Evolutionary conservation across 2,888 invertebrate genomes (phyloP).

Genomic region (Leucozona laternaria): DNA sequence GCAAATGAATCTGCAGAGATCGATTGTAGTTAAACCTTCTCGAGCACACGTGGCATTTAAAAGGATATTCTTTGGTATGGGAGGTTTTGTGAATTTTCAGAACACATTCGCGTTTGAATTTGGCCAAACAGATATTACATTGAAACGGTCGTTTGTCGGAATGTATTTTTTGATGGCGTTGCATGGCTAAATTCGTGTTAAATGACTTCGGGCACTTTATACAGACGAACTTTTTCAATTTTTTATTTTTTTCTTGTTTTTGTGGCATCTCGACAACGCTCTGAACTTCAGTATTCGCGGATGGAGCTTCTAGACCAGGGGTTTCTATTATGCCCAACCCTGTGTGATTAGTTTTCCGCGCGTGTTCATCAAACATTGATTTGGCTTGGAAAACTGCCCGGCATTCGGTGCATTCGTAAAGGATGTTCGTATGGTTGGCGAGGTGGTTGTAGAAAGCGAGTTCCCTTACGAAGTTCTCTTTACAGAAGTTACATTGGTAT

Average conservation of each 20-base stretch:
- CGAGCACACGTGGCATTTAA: conserved; percentile 79
- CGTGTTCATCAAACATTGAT: conserved; percentile 85
- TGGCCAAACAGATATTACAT: conserved; percentile 85
- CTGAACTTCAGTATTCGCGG: not conserved
- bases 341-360: conserved; percentile 85
- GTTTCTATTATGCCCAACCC: conserved; percentile 84
- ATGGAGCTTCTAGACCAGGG: not conserved
- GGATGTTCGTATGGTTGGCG: conserved; percentile 86
- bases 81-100: conserved; percentile 86
- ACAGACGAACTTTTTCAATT: conserved; percentile 88
- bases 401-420: conserved; percentile 86
- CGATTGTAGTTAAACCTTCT: conserved; percentile 74
- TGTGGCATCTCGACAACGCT: not conserved
- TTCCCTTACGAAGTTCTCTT: conserved; percentile 84
- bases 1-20: conserved; percentile 86
- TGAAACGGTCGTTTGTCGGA: conserved; percentile 87
- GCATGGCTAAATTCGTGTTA: conserved; percentile 89
- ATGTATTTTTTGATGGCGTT: conserved; percentile 92
- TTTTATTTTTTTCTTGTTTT: not conserved
- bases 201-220: conserved; percentile 90
- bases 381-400: conserved; percentile 84
- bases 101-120: conserved; percentile 76
- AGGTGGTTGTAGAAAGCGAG: conserved; percentile 86
- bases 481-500: conserved; percentile 84
- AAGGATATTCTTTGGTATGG: conserved; percentile 85